Conservation (phyloP, 1,140 invertebrate species). For the Heliconius nattereri region DNA sequence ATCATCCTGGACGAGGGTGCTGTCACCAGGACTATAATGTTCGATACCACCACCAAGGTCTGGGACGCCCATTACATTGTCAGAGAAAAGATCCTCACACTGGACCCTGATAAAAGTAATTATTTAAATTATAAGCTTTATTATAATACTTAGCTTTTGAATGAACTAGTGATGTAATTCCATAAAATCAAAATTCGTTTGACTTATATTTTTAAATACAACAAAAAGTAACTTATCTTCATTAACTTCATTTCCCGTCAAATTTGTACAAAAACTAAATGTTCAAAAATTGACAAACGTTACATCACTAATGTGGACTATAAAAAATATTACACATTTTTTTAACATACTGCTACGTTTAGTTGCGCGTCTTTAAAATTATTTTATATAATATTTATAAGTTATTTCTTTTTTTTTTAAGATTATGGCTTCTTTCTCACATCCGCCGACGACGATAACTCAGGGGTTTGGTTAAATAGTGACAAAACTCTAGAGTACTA, state of each 20-base stretch:
- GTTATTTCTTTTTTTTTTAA: constrained; percentile 45
- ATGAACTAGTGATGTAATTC: background rate
- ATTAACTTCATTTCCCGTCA: too few relatives aligned
- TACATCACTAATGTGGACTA: too few relatives aligned
- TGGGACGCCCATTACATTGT: constrained; percentile 96
- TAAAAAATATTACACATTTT: background rate
- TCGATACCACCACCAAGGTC: constrained; percentile 93
- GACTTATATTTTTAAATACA: too few relatives aligned
- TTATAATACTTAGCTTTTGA: constrained; percentile 22
- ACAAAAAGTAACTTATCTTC: too few relatives aligned
- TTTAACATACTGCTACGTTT: background rate
- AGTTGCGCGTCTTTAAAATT: too few relatives aligned
- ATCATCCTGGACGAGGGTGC: constrained; percentile 95
- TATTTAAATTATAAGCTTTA: constrained; percentile 27
- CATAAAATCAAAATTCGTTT: too few relatives aligned
- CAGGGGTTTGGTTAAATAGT: constrained; percentile 98
- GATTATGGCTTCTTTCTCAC: constrained; percentile 98
- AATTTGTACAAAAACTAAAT: too few relatives aligned
- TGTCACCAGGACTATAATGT: constrained; percentile 97
- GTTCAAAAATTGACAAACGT: too few relatives aligned
- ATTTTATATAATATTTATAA: too few relatives aligned
- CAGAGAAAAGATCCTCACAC: constrained; percentile 90
- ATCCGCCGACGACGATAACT: constrained; percentile 96
- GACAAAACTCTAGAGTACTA: constrained; percentile 96
- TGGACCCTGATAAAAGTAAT: constrained; percentile 56